These are phyloP conservation scores for Ladona fulva DNA, from an alignment of 1,140 invertebrate species.

Conservation along the genomic window DNA sequence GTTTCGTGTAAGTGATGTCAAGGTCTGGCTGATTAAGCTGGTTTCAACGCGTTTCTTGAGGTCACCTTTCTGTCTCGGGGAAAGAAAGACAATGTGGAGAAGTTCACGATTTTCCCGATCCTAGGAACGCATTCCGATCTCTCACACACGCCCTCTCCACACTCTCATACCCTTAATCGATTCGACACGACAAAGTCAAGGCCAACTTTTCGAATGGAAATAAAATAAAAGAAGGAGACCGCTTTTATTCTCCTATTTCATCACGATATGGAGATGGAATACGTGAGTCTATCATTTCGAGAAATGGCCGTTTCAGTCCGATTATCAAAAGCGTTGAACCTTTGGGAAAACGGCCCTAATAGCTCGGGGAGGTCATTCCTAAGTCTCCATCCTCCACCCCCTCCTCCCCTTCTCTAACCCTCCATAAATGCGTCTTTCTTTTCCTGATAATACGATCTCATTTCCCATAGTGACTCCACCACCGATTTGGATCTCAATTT, in stretches of 20 bases:
- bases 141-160: neutral
- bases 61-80: too few species aligned
- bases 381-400: neutral
- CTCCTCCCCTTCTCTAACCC: neutral
- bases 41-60: too few species aligned
- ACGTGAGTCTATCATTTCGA: neutral
- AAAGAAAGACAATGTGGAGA: too few species aligned
- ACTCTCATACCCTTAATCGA: neutral
- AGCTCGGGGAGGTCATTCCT: neutral
- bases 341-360: neutral
- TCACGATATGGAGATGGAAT: neutral
- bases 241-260: neutral
- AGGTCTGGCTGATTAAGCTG: too few species aligned
- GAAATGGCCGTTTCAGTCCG: neutral
- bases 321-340: conserved; percentile 1
- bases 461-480: neutral
- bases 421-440: neutral
- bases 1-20: too few species aligned
- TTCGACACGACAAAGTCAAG: conserved; percentile 8
- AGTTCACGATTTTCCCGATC: too few species aligned
- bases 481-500: neutral
- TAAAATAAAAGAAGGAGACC: neutral
- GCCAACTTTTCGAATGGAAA: neutral
- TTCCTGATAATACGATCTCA: neutral
- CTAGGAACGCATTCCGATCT: too few species aligned